phyloP scores from a whole-genome alignment of 1,140 invertebrate genomes.

The Cherax quadricarinatus region DNA sequence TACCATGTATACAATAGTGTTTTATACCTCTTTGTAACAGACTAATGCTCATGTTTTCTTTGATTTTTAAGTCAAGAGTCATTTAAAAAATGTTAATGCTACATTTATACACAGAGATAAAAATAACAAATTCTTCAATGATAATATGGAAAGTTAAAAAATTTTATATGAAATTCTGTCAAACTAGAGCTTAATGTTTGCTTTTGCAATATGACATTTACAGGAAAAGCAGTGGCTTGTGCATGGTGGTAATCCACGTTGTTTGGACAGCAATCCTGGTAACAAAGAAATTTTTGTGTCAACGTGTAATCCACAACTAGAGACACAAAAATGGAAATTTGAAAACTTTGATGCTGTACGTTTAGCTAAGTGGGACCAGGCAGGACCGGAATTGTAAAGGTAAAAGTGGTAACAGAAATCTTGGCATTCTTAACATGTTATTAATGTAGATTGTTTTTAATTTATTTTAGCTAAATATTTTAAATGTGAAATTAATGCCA shows the following conservation, averaged over 20 bases:
- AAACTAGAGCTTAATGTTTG: background rate
- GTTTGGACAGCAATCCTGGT: constrained; percentile 86
- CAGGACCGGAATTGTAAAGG: constrained; percentile 37
- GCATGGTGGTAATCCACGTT: constrained; percentile 84
- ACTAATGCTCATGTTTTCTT: too few relatives aligned
- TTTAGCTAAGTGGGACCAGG: constrained; percentile 54
- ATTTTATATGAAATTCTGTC: too few relatives aligned
- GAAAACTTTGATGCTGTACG: constrained; percentile 60
- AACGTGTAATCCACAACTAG: constrained; percentile 82
- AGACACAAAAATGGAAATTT: constrained; percentile 86
- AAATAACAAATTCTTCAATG: too few relatives aligned
- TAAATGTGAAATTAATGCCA: background rate
- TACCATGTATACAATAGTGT: too few relatives aligned
- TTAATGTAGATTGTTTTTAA: background rate
- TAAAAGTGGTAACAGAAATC: background rate
- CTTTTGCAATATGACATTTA: constrained; percentile 68
- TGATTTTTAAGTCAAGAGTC: too few relatives aligned
- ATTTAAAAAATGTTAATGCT: too few relatives aligned
- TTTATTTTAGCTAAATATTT: background rate
- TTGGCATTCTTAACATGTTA: background rate
- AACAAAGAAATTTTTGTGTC: constrained; percentile 85
- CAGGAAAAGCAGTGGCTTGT: constrained; percentile 85
- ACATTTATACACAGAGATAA: too few relatives aligned
- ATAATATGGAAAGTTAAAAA: too few relatives aligned
- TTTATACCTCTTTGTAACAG: too few relatives aligned